A percentile compares a stretch with the other conserved stretches of the same genome.
These are phyloP conservation scores for Penaeus chinensis DNA, from an alignment of 1,140 invertebrate genomes.

Conservation along the genomic window DNA sequence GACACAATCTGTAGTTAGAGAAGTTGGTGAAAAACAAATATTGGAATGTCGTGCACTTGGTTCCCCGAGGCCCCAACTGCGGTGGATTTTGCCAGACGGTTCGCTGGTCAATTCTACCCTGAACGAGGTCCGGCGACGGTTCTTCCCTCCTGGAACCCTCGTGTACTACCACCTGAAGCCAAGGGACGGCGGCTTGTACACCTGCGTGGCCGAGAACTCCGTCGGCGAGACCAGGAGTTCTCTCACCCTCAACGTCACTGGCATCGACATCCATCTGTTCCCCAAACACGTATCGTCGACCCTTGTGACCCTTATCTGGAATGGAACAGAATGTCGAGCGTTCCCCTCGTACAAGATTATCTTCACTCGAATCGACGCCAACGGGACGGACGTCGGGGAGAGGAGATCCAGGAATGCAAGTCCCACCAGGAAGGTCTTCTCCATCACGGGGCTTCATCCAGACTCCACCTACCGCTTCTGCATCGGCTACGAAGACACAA, in stretches of 20 bases:
- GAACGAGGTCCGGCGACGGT: conserved; percentile 65
- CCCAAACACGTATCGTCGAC: conserved; percentile 67
- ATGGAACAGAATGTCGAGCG: conserved; percentile 68
- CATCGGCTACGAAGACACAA: conserved; percentile 67
- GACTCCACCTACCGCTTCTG: conserved; percentile 70
- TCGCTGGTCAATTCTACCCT: conserved; percentile 65
- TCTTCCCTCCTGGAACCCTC: conserved; percentile 66
- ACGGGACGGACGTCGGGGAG: conserved; percentile 66
- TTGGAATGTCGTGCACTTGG: conserved; percentile 70
- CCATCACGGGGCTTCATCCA: conserved; percentile 69
- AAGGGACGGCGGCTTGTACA: conserved; percentile 65
- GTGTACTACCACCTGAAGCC: conserved; percentile 66
- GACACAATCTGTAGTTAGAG: conserved; percentile 64
- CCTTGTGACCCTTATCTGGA: conserved; percentile 70
- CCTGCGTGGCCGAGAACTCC: conserved; percentile 66
- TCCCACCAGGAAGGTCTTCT: conserved; percentile 66
- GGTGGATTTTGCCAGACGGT: conserved; percentile 69
- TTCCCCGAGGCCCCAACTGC: conserved; percentile 67
- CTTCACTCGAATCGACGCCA: conserved; percentile 64
- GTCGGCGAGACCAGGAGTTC: conserved; percentile 58
- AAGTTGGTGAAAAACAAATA: conserved; percentile 67
- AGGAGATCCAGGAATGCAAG: conserved; percentile 65
- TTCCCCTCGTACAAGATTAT: conserved; percentile 69
- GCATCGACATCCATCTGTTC: conserved; percentile 68
- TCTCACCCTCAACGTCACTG: conserved; percentile 64